Evolutionary conservation across 2,113 vertebrate genomes (phyloP).

Genomic region (Odontesthes bonariensis): DNA sequence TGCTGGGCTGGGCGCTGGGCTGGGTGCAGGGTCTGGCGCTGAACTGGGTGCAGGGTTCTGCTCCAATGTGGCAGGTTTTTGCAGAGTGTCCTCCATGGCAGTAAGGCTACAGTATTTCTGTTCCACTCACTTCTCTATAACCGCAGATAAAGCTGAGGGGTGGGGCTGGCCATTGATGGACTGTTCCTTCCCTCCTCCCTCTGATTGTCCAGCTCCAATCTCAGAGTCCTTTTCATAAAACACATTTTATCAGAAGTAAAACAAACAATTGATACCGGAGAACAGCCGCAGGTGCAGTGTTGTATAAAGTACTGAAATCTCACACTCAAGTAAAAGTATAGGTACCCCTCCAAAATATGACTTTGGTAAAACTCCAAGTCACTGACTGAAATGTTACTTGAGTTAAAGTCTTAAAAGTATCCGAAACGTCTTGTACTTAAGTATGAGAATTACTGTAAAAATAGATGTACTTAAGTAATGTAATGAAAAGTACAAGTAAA

Average conservation of each 20-base stretch:
- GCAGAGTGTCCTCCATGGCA: slow-evolving; percentile 70
- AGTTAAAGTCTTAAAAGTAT: no score
- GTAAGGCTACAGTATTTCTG: slow-evolving; percentile 23
- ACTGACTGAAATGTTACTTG: no score
- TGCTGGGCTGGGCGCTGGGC: slow-evolving; percentile 43
- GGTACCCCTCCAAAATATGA: no score
- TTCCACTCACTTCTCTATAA: slow-evolving; percentile 39
- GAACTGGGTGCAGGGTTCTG: slow-evolving; percentile 61
- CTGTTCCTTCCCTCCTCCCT: slow-evolving; percentile 31
- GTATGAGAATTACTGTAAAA: no score
- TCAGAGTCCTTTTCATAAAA: slow-evolving; percentile 29
- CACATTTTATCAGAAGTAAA: slow-evolving; percentile 33
- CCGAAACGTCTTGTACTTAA: no score
- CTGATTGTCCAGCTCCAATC: slow-evolving; percentile 12
- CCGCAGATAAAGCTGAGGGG: slow-evolving; percentile 40
- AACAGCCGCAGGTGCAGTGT: background rate
- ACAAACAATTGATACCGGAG: background rate
- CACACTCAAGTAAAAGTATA: no score
- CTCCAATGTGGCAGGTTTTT: slow-evolving; percentile 48
- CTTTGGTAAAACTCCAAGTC: no score
- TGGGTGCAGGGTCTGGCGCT: slow-evolving; percentile 40
- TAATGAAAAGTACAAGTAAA: no score
- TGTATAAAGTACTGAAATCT: no score
- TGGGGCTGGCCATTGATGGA: slow-evolving; percentile 60
- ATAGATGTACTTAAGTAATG: no score